A percentile compares a stretch with the other conserved stretches of the same genome.
Conservation (phyloP, 2,113 vertebrate genomes). For the Coracopsis vasa region DNA sequence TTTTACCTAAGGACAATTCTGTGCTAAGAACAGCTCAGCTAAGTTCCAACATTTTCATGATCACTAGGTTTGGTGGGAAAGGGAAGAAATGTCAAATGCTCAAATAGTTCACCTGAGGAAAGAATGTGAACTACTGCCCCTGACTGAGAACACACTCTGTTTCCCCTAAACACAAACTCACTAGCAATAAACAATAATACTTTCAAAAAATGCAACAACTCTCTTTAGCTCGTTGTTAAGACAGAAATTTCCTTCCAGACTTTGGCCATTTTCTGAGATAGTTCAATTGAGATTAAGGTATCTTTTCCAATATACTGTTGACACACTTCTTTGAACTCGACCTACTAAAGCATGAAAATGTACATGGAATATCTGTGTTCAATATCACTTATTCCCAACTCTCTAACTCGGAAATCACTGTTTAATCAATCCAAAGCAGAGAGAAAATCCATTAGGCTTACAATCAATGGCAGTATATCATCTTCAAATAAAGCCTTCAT, state of each 20-base stretch:
- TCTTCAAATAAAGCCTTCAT: conserved; percentile 22
- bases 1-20: neutral
- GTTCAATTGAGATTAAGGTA: neutral
- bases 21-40: neutral
- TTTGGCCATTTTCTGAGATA: neutral
- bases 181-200: neutral
- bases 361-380: neutral
- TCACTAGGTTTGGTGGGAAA: neutral
- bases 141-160: neutral
- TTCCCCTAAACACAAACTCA: neutral
- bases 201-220: neutral
- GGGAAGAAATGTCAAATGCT: neutral
- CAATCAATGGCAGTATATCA: neutral
- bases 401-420: neutral
- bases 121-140: rapidly evolving
- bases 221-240: neutral
- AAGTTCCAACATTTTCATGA: neutral
- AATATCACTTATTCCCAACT: neutral
- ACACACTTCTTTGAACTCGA: neutral
- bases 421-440: conserved; percentile 30
- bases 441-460: neutral
- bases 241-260: neutral
- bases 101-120: neutral
- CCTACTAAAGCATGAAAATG: neutral
- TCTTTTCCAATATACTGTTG: neutral